These are phyloP conservation scores for Drosophila kanapiae DNA, from an alignment of 1,140 invertebrate genomes.

Conservation along the genomic window DNA sequence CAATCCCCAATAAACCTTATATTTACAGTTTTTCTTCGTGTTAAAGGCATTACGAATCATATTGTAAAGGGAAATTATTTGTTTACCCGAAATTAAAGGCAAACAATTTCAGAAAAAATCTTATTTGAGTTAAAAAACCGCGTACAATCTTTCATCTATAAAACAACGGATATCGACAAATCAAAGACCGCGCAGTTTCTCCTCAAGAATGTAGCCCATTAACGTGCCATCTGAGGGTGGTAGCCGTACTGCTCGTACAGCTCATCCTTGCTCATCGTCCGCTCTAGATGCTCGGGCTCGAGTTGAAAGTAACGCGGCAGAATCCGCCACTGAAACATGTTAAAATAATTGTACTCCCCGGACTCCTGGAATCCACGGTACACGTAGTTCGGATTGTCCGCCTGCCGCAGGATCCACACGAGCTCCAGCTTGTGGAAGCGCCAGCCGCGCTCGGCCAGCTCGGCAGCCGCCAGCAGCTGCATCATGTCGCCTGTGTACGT, in stretches of 20 bases:
- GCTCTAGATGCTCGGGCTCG: conserved; percentile 48
- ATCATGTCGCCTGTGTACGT: conserved; percentile 65
- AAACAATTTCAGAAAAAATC: not conserved
- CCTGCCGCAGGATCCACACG: conserved; percentile 55
- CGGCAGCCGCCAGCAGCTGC: conserved; percentile 68
- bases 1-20: too few relatives aligned
- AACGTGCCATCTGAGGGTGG: conserved; percentile 60
- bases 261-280: conserved; percentile 59
- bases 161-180: not conserved
- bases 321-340: conserved; percentile 61
- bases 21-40: too few relatives aligned
- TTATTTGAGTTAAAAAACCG: not conserved
- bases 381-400: conserved; percentile 64
- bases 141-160: conserved; percentile 8
- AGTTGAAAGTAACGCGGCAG: conserved; percentile 53
- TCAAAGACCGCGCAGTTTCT: not conserved
- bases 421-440: conserved; percentile 57
- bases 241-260: conserved; percentile 49
- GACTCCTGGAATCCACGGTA: conserved; percentile 38
- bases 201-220: too few relatives aligned
- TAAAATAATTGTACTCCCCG: conserved; percentile 73
- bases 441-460: conserved; percentile 65
- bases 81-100: too few relatives aligned
- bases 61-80: too few relatives aligned
- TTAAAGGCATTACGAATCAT: too few relatives aligned